Base-by-base conservation (phyloP, 2,113 vertebrate species). In the Muntiacus muntjak region DNA sequence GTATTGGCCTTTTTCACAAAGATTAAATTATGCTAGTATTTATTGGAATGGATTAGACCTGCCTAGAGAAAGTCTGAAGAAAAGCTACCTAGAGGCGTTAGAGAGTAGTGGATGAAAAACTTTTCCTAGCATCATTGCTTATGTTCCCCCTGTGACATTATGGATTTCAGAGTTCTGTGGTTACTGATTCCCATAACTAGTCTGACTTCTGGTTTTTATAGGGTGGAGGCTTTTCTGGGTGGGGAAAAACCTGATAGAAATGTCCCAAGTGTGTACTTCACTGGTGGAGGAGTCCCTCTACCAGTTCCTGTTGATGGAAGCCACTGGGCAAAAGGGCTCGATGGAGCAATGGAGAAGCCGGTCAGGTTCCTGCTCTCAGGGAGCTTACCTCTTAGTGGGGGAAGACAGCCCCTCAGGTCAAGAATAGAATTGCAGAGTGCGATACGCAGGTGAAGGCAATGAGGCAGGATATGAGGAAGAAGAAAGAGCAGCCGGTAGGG, bases 101-200 rank as follows among this genome's bases (percentile, higher is more conserved):
- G 93, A 94, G 19, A 71, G 23, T 52, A 91, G 82, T 88, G 19
- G 55, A 40, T 96, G 71, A 96, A 96, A 94, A 83, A 57, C 14
- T 6, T 94, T 95, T 82, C 82, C 36, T 89, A 71, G 36, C 43
- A 89, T 89, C 23, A n/a, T 87, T 91, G 83, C 19, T 54, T 92
- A 57, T 84, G 17, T 92, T 96, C 47, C 43, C 40, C 50, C 82
- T 92, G 45, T 76, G 78, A 93, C 6, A 89, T 92, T 40, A 76
- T n/a, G 71, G 25, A 94, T 96, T 94, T 92, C 45, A 93, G 92
- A 92, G 86, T 89, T 82, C 26, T 74, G n/a, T 90, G 60, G 50
- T 87, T 96, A 87, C 87, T 74, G 43, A 88, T 94, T 96, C 54
- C 79, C 82, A n/a, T 33, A 94, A 86, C 28, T 87, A 40, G 19